Base-by-base conservation (phyloP, 23 tunicate species). In the Trididemnum clinides region DNA sequence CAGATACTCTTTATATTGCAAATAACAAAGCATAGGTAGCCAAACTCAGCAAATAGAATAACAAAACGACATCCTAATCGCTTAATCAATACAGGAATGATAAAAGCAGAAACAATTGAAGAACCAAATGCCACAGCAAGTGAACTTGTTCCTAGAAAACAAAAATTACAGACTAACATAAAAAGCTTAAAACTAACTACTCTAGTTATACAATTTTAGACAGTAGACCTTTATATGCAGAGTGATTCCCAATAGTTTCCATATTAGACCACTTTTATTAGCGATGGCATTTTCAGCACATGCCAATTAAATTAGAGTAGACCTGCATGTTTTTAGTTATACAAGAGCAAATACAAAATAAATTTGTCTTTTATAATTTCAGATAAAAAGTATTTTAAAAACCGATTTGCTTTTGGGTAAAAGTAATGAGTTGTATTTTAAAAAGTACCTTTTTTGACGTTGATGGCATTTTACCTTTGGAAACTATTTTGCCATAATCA, bases 61-160 rank as follows among this genome's bases (percentile, higher is more conserved):
- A 82, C 39, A 20, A 33, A 21, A 35, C 71, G 71, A 23, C 86
- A 82, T 64, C 86, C 86, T 23, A 82, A 22, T 22, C 50, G 1
- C 1, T 64, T 2, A 38, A 64, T 65, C 26, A 82, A 34, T 4
- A 64, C 12, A 35, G 86, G 86, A 10, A 39, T 21, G 1, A 82
- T 0, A 23, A 39, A 59, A 27, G 86, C 86, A 33, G 86, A 37
- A 30, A 35, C 33, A 34, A 82, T 38, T 2, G 86, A 64, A 12
- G 86, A 59, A 20, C 70, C 74, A 38, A 49, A 82, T 1, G 86
- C 86, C 10, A 82, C 74, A 63, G 86, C 86, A 26, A 82, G 51
- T 0, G 86, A 82, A 39, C 75, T 59, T 23, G 86, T 82, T 25
- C 86, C 86, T 82, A 50, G 2, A 23, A 34, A 36, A 35, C 35